Evolutionary conservation across 2,888 invertebrate species (phyloP).

Genomic region (Actias luna): DNA sequence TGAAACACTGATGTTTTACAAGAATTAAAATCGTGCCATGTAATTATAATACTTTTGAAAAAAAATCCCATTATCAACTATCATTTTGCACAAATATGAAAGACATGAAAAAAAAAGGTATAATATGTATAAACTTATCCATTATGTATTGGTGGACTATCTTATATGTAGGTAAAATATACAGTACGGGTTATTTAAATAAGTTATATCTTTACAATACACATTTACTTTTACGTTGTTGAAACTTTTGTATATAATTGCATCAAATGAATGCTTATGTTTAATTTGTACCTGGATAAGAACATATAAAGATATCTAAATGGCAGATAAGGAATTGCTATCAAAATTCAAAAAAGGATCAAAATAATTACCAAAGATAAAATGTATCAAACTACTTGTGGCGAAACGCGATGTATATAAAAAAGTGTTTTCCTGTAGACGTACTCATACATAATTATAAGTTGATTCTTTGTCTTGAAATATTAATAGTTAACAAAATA

Average conservation of each 20-base stretch:
- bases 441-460: no score
- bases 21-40: no score
- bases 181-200: not conserved
- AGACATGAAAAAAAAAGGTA: no score
- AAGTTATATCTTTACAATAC: not conserved
- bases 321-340: not conserved
- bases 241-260: not conserved
- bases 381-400: not conserved
- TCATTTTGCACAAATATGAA: no score
- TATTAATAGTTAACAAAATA: no score
- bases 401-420: not conserved
- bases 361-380: not conserved
- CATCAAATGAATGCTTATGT: not conserved
- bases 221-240: not conserved
- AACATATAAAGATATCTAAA: not conserved
- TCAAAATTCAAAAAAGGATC: not conserved
- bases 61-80: no score
- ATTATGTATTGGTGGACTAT: not conserved
- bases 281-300: not conserved
- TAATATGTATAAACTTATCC: no score
- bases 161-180: not conserved
- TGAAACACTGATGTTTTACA: no score
- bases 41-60: no score
- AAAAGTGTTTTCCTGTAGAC: no score
- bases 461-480: no score